These are phyloP conservation scores for Drosophila watanabei DNA, from an alignment of 1,140 invertebrate species.

Conservation along the genomic window DNA sequence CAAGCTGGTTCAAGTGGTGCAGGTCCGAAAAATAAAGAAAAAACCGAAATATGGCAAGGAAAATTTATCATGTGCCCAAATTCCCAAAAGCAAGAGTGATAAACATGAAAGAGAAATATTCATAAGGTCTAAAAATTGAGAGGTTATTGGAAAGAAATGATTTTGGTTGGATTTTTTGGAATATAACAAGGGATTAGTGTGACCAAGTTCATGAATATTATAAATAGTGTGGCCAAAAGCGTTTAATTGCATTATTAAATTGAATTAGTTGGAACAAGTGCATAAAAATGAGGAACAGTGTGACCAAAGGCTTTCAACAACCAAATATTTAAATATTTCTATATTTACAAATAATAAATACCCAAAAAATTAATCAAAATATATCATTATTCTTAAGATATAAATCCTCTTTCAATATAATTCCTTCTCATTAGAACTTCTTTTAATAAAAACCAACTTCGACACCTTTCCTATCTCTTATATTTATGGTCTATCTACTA, in stretches of 20 bases:
- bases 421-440: neutral
- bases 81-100: neutral
- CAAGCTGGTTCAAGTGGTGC: slow-evolving; percentile 37
- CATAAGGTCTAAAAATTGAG: neutral
- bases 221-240: neutral
- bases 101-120: neutral
- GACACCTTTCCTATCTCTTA: slow-evolving; percentile 11
- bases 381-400: too few species aligned
- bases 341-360: too few species aligned
- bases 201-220: neutral
- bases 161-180: neutral
- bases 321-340: neutral
- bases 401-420: too few species aligned
- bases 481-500: slow-evolving; percentile 15
- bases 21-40: slow-evolving; percentile 6
- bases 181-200: neutral
- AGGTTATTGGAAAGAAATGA: neutral
- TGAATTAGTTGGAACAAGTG: neutral
- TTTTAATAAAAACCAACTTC: neutral
- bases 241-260: too few species aligned
- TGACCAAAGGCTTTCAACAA: neutral
- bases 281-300: neutral
- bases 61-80: slow-evolving; percentile 27
- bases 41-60: slow-evolving; percentile 13
- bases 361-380: too few species aligned